Base-by-base conservation (phyloP, 2,113 vertebrate species). In the western clawed frog (Xenopus tropicalis) region DNA sequence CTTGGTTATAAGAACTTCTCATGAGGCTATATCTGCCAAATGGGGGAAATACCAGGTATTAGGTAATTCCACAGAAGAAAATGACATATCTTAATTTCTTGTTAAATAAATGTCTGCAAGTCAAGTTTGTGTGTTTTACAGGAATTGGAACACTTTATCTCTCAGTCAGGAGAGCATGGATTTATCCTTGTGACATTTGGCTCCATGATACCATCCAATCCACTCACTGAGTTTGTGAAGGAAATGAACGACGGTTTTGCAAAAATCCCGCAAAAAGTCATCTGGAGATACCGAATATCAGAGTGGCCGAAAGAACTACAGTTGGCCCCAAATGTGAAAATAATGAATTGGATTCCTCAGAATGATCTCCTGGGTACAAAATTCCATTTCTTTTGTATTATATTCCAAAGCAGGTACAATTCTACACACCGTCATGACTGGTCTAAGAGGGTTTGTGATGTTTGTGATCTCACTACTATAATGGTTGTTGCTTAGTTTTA, bases 111-210 rank as follows among this genome's bases (percentile, higher is more conserved):
- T n/a, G n/a, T n/a, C n/a, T n/a, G n/a, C n/a, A n/a, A n/a, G n/a
- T n/a, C n/a, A n/a, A n/a, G n/a, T n/a, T 8, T 6, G 10, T 37
- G 46, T 48, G 13, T 9, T 44, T 12, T 68, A 25, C 29, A 92
- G 90, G 82, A 88, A 24, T 69, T 89, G 37, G 77, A 91, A 75
- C 59, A 77, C 22, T 89, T 88, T 78, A 84, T 84, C 43, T 65
- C 72, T 20, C 81, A 72, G 63, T 81, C 74, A 72, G 85, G 82
- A 68, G 81, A 85, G 21, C 24, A 78, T 0, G 85, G 85, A 43
- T 90, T 91, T 70, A 80, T 85, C 1, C 78, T 86, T 4, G 85
- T 92, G 77, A 73, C 80, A 5, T 71, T 90, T 62, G 84, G 84
- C 1, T 85, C 88, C 1, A 74, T 89, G 80, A 14, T 89, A 8